Evolutionary conservation across 2,888 invertebrate species (phyloP).

Genomic region (Sminthurides aquaticus): DNA sequence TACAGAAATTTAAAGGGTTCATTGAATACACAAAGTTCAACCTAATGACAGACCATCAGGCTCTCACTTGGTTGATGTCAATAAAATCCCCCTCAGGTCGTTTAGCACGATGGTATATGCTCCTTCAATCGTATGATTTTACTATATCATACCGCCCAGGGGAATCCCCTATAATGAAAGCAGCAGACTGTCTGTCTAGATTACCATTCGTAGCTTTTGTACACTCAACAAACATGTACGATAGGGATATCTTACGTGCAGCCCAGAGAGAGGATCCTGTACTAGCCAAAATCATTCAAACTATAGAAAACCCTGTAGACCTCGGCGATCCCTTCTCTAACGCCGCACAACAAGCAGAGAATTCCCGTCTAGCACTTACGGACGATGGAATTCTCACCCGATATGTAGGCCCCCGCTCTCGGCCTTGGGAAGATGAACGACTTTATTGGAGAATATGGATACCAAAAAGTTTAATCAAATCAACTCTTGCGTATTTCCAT

Average conservation of each 20-base stretch:
- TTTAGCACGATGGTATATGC: slow-evolving; percentile 49
- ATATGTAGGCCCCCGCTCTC: slow-evolving; percentile 18
- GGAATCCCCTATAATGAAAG: slow-evolving; percentile 6
- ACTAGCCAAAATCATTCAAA: not conserved
- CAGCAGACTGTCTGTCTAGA: slow-evolving; percentile 47
- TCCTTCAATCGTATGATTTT: slow-evolving; percentile 46
- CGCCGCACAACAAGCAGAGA: not conserved
- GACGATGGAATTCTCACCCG: slow-evolving; percentile 2
- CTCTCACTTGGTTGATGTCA: slow-evolving; percentile 44
- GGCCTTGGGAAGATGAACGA: slow-evolving; percentile 26
- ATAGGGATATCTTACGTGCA: not conserved
- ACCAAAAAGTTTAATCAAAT: slow-evolving; percentile 7
- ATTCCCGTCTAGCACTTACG: not conserved
- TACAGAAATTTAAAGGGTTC: slow-evolving; percentile 37
- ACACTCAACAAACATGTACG: not conserved
- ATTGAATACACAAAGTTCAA: slow-evolving; percentile 32
- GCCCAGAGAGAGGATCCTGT: not conserved
- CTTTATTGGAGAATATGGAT: slow-evolving; percentile 25
- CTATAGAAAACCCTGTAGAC: not conserved
- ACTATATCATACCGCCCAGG: slow-evolving; percentile 46
- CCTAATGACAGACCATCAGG: slow-evolving; percentile 36
- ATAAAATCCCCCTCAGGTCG: slow-evolving; percentile 47
- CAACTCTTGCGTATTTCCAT: slow-evolving; percentile 22
- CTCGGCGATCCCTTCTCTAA: not conserved
- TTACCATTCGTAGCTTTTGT: slow-evolving; percentile 2